These are phyloP conservation scores for Todus mexicanus DNA, from an alignment of 2,797 vertebrate genomes.

Conservation along the genomic window DNA sequence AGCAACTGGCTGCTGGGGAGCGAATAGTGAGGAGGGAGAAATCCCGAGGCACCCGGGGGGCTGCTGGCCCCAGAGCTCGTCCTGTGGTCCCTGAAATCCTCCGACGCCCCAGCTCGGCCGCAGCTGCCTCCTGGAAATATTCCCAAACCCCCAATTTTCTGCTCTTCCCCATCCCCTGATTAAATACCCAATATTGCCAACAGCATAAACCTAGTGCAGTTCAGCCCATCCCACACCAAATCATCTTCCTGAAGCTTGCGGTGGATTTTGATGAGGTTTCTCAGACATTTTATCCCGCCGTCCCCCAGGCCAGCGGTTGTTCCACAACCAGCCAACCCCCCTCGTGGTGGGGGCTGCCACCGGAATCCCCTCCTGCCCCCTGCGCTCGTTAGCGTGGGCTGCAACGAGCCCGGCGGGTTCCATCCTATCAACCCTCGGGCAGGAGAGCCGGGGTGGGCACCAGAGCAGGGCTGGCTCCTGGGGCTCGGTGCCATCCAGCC, in stretches of 20 bases:
- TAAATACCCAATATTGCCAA: fast-evolving
- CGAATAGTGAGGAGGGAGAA: not conserved
- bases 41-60: not conserved
- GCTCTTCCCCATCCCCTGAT: not conserved
- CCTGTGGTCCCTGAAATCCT: not conserved
- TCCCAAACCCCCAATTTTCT: not conserved
- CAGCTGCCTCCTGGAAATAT: not conserved
- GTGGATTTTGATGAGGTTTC: not conserved
- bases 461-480: not conserved
- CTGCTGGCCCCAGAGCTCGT: not conserved
- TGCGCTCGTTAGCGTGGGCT: not conserved
- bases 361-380: not conserved
- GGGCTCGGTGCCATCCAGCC: not conserved
- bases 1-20: not conserved
- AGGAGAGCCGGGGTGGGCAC: not conserved
- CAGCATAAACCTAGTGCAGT: fast-evolving
- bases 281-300: not conserved
- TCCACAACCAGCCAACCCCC: not conserved
- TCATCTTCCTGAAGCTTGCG: not conserved
- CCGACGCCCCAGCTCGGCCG: fast-evolving
- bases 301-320: not conserved
- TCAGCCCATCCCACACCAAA: not conserved
- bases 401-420: not conserved
- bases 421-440: not conserved
- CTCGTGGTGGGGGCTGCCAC: not conserved